Percentiles rank a stretch among this genome's conserved stretches.
phyloP scores from a whole-genome alignment of 2,888 invertebrate species.

The Sarcophaga variegata region DNA sequence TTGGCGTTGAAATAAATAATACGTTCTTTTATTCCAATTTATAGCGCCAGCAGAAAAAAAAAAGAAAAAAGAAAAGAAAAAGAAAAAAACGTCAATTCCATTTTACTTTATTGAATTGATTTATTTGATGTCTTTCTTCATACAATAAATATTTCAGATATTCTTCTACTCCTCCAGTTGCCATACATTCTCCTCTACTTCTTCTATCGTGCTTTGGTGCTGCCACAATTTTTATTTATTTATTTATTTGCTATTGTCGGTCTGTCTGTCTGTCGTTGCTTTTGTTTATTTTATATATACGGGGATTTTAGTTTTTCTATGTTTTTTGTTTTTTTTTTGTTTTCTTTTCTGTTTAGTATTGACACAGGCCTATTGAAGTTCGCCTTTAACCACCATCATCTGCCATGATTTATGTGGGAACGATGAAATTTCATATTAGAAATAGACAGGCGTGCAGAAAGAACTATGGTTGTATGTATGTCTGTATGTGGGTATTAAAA shows the following conservation, averaged over 20 bases:
- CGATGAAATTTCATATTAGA: conserved; percentile 31
- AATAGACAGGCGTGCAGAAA: neutral
- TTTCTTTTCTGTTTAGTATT: conserved; percentile 12
- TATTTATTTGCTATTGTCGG: conserved; percentile 34
- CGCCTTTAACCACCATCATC: neutral
- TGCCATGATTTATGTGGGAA: conserved; percentile 49
- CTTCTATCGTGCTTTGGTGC: neutral
- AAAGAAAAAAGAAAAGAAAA: neutral
- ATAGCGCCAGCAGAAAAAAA: neutral
- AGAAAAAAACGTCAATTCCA: neutral
- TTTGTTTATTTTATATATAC: conserved; percentile 44
- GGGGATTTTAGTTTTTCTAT: conserved; percentile 48
- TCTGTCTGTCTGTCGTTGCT: neutral
- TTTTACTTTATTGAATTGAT: conserved; percentile 64
- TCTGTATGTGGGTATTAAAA: neutral
- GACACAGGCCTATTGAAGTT: conserved; percentile 43
- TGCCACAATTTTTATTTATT: conserved; percentile 20
- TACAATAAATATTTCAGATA: conserved; percentile 62
- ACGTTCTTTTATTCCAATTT: neutral
- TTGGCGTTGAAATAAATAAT: conserved; percentile 14
- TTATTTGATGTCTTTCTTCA: conserved; percentile 66
- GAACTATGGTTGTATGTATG: neutral
- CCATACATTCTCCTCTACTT: neutral
- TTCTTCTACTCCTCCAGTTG: conserved; percentile 1
- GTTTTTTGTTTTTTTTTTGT: neutral